Conservation (phyloP, 1,140 invertebrate species). For the Cydia fagiglandana region DNA sequence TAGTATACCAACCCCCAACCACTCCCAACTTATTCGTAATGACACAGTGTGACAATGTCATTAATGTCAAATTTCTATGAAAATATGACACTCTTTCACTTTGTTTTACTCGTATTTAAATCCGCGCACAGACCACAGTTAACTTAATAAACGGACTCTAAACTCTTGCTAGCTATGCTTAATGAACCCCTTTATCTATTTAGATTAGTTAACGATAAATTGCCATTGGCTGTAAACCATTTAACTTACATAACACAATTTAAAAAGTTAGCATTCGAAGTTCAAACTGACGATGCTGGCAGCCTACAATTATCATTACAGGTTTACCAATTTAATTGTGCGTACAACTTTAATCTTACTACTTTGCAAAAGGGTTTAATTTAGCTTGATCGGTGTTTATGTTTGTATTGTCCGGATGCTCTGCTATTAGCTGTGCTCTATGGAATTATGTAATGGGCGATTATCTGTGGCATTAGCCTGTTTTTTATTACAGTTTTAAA, state of each 20-base stretch:
- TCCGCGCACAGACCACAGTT: too few species aligned
- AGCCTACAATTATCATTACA: conserved; percentile 4
- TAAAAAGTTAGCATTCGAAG: conserved; percentile 27
- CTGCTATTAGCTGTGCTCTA: conserved; percentile 36
- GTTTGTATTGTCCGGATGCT: neutral
- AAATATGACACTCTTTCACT: too few species aligned
- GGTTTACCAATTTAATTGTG: neutral
- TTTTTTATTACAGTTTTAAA: neutral
- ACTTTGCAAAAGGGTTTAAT: neutral
- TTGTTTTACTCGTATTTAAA: too few species aligned
- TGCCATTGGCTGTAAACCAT: neutral
- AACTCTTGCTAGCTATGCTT: too few species aligned
- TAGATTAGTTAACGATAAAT: neutral
- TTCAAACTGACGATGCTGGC: conserved; percentile 28
- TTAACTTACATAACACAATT: conserved; percentile 13
- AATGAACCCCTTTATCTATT: neutral
- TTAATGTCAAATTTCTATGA: too few species aligned
- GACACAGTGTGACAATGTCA: too few species aligned
- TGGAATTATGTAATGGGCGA: conserved; percentile 3
- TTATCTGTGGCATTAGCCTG: conserved; percentile 2
- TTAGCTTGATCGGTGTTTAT: neutral
- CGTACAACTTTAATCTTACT: neutral
- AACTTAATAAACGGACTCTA: too few species aligned
- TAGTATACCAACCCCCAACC: too few species aligned
- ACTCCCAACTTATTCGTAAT: too few species aligned